Evolutionary conservation across 2,113 vertebrate genomes (phyloP).

Genomic region (Opisthocomus hoazin): DNA sequence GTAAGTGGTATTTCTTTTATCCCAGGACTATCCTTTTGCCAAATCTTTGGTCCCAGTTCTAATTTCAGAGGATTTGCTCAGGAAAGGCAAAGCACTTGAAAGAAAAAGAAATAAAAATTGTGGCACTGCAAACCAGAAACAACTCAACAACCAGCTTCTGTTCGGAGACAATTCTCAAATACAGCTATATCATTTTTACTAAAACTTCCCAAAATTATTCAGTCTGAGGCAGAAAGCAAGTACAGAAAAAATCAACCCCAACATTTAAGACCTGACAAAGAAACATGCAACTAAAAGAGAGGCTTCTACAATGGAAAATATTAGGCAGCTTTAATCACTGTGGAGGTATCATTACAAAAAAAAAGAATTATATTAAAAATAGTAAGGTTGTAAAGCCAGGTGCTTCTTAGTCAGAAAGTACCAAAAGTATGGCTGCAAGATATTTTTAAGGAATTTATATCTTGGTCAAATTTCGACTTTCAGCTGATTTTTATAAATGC

Average conservation of each 20-base stretch:
- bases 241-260: background rate
- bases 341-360: background rate
- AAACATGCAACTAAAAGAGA: background rate
- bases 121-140: background rate
- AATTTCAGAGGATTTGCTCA: background rate
- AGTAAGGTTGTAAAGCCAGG: background rate
- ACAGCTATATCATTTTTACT: background rate
- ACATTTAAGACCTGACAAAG: background rate
- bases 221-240: background rate
- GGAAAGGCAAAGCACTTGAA: background rate
- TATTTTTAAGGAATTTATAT: background rate
- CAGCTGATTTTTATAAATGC: background rate
- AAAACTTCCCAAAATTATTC: background rate
- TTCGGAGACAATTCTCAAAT: background rate
- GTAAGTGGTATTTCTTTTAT: background rate
- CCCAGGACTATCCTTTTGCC: background rate
- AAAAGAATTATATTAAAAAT: background rate
- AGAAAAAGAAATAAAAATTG: background rate
- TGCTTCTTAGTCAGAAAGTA: background rate
- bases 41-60: background rate
- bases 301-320: background rate
- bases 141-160: background rate
- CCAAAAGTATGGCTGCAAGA: background rate
- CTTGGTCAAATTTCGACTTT: background rate
- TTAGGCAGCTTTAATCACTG: background rate